These are phyloP conservation scores for Ophiodon elongatus DNA, from an alignment of 2,113 vertebrate genomes.

Conservation along the genomic window DNA sequence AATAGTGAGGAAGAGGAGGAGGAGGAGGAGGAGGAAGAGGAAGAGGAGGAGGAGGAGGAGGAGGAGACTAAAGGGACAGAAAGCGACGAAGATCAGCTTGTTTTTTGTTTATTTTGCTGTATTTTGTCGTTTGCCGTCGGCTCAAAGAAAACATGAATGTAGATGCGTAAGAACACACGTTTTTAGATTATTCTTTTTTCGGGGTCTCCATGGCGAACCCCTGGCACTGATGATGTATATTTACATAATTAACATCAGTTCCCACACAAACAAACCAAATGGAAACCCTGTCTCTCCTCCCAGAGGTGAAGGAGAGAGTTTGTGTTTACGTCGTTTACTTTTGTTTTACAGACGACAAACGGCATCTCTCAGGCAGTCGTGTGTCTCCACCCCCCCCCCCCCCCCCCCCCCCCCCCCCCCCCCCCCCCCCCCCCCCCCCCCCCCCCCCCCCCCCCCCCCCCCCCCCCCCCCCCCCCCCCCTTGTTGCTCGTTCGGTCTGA, in stretches of 20 bases:
- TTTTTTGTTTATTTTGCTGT: neutral
- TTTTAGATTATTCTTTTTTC: neutral
- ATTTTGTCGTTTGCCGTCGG: slow-evolving; percentile 3
- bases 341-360: slow-evolving; percentile 33
- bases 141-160: slow-evolving; percentile 54
- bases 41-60: neutral
- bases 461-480: too few relatives aligned
- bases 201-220: neutral
- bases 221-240: slow-evolving; percentile 30
- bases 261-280: slow-evolving; percentile 4
- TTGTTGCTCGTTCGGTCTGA: slow-evolving; percentile 43
- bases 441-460: too few relatives aligned
- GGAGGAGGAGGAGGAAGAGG: too few relatives aligned
- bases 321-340: slow-evolving; percentile 38
- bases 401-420: too few relatives aligned
- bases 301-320: neutral
- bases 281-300: slow-evolving; percentile 6
- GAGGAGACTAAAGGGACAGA: slow-evolving; percentile 48
- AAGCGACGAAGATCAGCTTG: neutral
- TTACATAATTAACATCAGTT: neutral
- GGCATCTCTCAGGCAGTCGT: slow-evolving; percentile 43
- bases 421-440: too few relatives aligned
- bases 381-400: too few relatives aligned
- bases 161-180: neutral
- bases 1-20: slow-evolving; percentile 7